These are phyloP conservation scores for Aldabrachelys gigantea DNA, from an alignment of 2,113 vertebrate genomes.

Conservation along the genomic window DNA sequence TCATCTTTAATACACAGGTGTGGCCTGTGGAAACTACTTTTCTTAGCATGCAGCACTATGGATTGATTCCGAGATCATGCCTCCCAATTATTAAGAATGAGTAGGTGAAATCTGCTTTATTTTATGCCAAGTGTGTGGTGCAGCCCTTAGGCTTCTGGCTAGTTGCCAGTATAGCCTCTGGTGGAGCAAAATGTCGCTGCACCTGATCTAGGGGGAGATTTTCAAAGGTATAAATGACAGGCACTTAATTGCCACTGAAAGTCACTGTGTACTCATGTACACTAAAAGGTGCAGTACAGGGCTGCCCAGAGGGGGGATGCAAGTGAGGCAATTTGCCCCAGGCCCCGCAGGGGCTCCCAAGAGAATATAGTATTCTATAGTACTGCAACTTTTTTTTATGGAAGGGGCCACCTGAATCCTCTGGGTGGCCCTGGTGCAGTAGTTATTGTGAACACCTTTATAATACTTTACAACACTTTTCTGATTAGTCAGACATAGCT, in stretches of 20 bases:
- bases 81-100: neutral
- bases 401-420: too few species aligned
- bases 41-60: neutral
- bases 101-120: neutral
- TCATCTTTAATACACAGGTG: neutral
- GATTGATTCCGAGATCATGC: neutral
- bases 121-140: neutral
- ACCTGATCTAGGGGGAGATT: neutral
- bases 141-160: neutral
- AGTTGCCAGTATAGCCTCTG: neutral
- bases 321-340: too few species aligned
- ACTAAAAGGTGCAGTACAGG: neutral
- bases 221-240: neutral
- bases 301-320: too few species aligned
- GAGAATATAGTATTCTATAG: too few species aligned
- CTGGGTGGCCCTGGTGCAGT: neutral
- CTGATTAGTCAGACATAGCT: neutral
- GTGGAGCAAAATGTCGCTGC: neutral
- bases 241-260: neutral
- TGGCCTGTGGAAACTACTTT: neutral
- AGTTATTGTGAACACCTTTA: neutral
- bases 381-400: too few species aligned
- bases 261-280: neutral
- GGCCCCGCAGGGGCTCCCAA: too few species aligned
- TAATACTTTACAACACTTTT: neutral